phyloP scores from a whole-genome alignment of 2,888 invertebrate genomes.

The Embidobia sp. region DNA sequence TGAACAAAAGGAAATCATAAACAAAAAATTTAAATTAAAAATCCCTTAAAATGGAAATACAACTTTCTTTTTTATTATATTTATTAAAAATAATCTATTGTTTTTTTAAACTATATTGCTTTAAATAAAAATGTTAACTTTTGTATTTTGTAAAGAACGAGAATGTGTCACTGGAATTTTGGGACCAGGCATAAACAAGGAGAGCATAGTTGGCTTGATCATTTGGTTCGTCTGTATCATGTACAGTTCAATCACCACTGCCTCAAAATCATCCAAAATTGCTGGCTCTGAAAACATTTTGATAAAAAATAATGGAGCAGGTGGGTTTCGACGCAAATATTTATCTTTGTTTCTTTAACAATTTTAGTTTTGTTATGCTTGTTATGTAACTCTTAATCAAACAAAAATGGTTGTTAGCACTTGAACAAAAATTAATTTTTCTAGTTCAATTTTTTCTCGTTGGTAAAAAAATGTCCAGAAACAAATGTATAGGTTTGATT shows the following conservation, averaged over 20 bases:
- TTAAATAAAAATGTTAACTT: slow-evolving; percentile 16
- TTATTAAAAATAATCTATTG: no score
- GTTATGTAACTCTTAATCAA: no score
- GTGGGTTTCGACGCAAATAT: slow-evolving; percentile 81
- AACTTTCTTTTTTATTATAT: no score
- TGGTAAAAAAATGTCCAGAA: no score
- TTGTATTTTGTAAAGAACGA: neutral
- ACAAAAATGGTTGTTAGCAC: no score
- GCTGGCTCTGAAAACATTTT: slow-evolving; percentile 92
- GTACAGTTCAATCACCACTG: slow-evolving; percentile 97
- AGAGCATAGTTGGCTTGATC: slow-evolving; percentile 94
- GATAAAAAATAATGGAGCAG: slow-evolving; percentile 87
- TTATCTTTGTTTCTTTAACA: slow-evolving; percentile 1
- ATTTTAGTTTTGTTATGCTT: slow-evolving; percentile 12
- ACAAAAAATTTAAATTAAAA: no score
- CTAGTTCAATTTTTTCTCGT: no score
- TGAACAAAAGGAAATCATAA: neutral
- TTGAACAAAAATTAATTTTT: no score
- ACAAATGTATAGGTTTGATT: no score
- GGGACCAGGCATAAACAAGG: slow-evolving; percentile 89
- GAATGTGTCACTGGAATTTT: slow-evolving; percentile 89
- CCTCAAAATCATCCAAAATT: slow-evolving; percentile 95
- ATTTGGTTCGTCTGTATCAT: slow-evolving; percentile 98
- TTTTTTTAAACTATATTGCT: no score
- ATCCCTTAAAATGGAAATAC: neutral